Evolutionary conservation across 2,113 vertebrate species (phyloP).

Genomic region (Lophura nycthemera): DNA sequence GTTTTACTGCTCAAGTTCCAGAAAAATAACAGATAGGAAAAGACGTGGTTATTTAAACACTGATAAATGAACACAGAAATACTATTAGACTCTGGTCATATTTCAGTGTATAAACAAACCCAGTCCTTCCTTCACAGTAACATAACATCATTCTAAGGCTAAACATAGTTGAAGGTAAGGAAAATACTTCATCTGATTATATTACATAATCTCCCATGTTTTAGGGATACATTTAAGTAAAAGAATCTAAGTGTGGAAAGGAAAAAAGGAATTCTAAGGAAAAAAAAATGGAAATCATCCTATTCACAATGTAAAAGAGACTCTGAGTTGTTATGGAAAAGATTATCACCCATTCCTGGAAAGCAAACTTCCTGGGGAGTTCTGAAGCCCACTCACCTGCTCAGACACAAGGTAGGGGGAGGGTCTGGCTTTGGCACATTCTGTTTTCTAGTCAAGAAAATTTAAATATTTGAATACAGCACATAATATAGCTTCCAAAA

Average conservation of each 20-base stretch:
- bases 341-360: neutral
- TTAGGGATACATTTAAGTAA: neutral
- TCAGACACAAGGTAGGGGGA: neutral
- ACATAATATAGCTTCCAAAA: neutral
- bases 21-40: slow-evolving; percentile 14
- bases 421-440: neutral
- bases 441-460: neutral
- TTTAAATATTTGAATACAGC: neutral
- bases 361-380: neutral
- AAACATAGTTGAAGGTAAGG: neutral
- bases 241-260: neutral
- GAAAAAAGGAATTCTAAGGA: no score
- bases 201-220: neutral
- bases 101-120: slow-evolving; percentile 2
- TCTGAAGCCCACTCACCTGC: neutral
- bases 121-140: neutral
- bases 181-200: neutral
- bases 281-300: neutral
- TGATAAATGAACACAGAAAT: slow-evolving; percentile 18
- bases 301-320: neutral
- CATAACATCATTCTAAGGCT: neutral
- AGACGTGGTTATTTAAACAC: neutral
- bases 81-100: neutral
- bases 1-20: neutral
- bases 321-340: neutral